phyloP scores from a whole-genome alignment of 1,140 invertebrate species.

The Phymorhynchus buccinoides region DNA sequence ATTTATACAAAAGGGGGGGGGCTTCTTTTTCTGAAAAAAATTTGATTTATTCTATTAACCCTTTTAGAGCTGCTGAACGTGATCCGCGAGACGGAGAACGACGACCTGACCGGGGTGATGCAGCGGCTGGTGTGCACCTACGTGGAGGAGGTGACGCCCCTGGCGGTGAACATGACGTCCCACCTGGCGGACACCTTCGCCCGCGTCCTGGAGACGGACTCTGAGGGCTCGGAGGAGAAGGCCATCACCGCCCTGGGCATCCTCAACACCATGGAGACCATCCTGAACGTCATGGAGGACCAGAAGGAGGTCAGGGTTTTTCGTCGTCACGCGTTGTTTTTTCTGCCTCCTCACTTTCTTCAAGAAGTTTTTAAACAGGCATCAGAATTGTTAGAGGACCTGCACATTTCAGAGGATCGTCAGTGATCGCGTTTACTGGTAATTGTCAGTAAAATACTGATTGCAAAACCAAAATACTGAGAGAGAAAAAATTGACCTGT shows the following conservation, averaged over 20 bases:
- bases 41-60: neutral
- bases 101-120: constrained; percentile 95
- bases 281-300: constrained; percentile 95
- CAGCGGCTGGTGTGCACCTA: constrained; percentile 96
- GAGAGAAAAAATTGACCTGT: too few relatives aligned
- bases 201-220: constrained; percentile 80
- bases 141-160: constrained; percentile 90
- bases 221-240: constrained; percentile 94
- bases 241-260: constrained; percentile 97
- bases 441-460: too few relatives aligned
- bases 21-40: too few relatives aligned
- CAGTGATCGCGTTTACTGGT: too few relatives aligned
- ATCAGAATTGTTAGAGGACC: too few relatives aligned
- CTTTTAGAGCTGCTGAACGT: constrained; percentile 86
- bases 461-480: too few relatives aligned
- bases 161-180: constrained; percentile 95
- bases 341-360: neutral
- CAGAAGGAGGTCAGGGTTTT: constrained; percentile 78
- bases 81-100: constrained; percentile 97
- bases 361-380: too few relatives aligned
- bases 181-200: constrained; percentile 95
- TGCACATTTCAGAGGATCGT: too few relatives aligned
- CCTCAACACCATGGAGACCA: constrained; percentile 95
- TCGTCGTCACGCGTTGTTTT: neutral
- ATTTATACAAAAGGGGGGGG: too few relatives aligned